A percentile compares a stretch with the other conserved stretches of the same genome.
Evolutionary conservation across 2,888 invertebrate species (phyloP).

Genomic region (Drosophila bunnanda): DNA sequence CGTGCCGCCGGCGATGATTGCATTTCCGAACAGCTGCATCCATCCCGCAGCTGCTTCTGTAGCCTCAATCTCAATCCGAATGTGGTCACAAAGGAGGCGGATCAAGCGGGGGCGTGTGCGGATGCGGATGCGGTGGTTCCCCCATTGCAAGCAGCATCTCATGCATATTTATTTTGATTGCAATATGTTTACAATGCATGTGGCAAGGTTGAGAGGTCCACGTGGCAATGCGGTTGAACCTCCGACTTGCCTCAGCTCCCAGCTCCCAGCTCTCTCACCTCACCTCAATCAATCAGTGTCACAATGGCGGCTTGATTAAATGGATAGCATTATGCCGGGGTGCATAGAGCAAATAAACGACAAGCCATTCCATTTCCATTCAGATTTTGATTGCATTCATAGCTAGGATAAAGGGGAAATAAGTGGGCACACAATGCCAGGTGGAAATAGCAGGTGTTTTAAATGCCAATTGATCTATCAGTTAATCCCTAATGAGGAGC

Average conservation of each 20-base stretch:
- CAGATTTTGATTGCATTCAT: slow-evolving; percentile 16
- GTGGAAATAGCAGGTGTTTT: neutral
- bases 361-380: slow-evolving; percentile 6
- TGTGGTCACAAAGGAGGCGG: slow-evolving; percentile 23
- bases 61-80: slow-evolving; percentile 55
- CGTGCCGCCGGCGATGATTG: slow-evolving; percentile 64
- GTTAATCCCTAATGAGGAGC: slow-evolving; percentile 32
- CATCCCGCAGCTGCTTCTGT: slow-evolving; percentile 19
- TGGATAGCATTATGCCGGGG: slow-evolving; percentile 26
- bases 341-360: neutral
- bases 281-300: slow-evolving; percentile 36
- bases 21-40: slow-evolving; percentile 46
- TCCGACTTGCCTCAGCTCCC: neutral
- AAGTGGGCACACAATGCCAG: neutral
- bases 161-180: slow-evolving; percentile 53
- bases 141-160: slow-evolving; percentile 11
- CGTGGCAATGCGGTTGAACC: slow-evolving; percentile 18
- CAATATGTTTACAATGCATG: slow-evolving; percentile 37
- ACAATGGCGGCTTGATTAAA: slow-evolving; percentile 65
- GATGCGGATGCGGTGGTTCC: slow-evolving; percentile 22
- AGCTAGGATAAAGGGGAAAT: neutral
- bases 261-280: neutral
- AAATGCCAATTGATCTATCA: slow-evolving; percentile 13
- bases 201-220: slow-evolving; percentile 40
- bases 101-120: neutral